A percentile compares a stretch with the other conserved stretches of the same genome.
These are phyloP conservation scores for Tricholaema leucomelas DNA, from an alignment of 2,113 vertebrate species.

Conservation along the genomic window DNA sequence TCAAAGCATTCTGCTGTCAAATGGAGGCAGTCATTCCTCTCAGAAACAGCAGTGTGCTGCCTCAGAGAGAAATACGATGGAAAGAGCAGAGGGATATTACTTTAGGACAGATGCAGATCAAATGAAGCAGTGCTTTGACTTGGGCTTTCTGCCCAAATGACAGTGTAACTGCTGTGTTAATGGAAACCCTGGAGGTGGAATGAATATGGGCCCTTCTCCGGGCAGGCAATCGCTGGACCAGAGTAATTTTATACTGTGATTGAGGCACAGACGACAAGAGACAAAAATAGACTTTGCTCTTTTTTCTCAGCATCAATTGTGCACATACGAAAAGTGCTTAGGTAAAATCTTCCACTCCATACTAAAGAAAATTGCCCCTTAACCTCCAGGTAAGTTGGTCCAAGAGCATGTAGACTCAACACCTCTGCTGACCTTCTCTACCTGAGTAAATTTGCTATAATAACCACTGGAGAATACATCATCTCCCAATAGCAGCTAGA, in stretches of 20 bases:
- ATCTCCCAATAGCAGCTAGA: not conserved
- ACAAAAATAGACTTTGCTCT: conserved; percentile 6
- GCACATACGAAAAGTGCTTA: not conserved
- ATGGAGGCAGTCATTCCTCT: conserved; percentile 42
- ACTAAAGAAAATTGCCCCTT: conserved; percentile 8
- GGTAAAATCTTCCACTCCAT: conserved; percentile 19
- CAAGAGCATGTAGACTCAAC: conserved; percentile 2
- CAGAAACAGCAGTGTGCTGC: conserved; percentile 3
- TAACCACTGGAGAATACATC: not conserved
- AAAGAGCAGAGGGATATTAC: conserved; percentile 42
- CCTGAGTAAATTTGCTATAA: not conserved
- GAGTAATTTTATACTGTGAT: conserved; percentile 10
- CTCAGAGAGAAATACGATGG: conserved; percentile 14
- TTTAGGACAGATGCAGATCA: conserved; percentile 61
- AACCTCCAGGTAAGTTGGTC: conserved; percentile 20
- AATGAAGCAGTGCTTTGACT: conserved; percentile 56
- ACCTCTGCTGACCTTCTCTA: not conserved
- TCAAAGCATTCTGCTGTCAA: conserved; percentile 39
- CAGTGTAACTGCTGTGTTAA: conserved; percentile 62
- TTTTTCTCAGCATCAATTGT: not conserved
- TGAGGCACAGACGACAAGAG: not conserved
- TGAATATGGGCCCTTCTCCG: conserved; percentile 43
- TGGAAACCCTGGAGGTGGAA: conserved; percentile 55
- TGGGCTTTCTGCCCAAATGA: conserved; percentile 50
- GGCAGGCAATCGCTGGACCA: conserved; percentile 24